Percentiles rank a stretch among this genome's conserved stretches.
Evolutionary conservation across 2,888 invertebrate species (phyloP).

Genomic region (Biston betularia): DNA sequence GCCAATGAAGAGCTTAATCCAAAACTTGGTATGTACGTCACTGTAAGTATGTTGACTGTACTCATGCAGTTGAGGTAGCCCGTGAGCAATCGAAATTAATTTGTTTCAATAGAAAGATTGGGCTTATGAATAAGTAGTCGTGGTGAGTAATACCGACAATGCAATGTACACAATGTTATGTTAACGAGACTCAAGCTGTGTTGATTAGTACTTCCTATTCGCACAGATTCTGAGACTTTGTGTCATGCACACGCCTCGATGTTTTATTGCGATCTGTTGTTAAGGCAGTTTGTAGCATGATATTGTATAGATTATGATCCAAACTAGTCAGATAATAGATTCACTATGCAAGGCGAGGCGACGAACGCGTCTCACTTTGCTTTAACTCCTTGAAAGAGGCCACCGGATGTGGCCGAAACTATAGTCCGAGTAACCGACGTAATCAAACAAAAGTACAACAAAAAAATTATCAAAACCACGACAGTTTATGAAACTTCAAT

Average conservation of each 20-base stretch:
- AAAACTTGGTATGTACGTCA: background rate
- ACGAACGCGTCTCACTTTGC: too few relatives aligned
- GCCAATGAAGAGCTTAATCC: too few relatives aligned
- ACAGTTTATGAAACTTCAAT: too few relatives aligned
- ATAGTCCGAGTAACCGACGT: too few relatives aligned
- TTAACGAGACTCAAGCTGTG: slow-evolving; percentile 64
- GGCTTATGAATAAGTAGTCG: slow-evolving; percentile 38
- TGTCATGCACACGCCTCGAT: slow-evolving; percentile 46
- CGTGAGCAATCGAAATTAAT: slow-evolving; percentile 41
- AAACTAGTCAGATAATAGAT: too few relatives aligned
- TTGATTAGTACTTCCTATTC: slow-evolving; percentile 74
- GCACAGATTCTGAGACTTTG: slow-evolving; percentile 66
- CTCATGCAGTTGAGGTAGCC: slow-evolving; percentile 19
- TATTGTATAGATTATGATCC: too few relatives aligned
- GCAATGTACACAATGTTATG: slow-evolving; percentile 56
- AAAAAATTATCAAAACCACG: too few relatives aligned
- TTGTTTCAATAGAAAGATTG: slow-evolving; percentile 51
- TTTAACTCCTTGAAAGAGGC: too few relatives aligned
- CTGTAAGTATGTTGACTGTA: background rate
- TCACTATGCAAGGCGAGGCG: too few relatives aligned
- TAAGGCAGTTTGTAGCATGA: too few relatives aligned
- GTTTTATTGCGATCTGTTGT: background rate
- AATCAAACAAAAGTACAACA: too few relatives aligned
- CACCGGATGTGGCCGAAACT: too few relatives aligned
- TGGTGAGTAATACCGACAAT: slow-evolving; percentile 51